Conservation (phyloP, 2,888 invertebrate genomes). For the Thymelicus sylvestris region DNA sequence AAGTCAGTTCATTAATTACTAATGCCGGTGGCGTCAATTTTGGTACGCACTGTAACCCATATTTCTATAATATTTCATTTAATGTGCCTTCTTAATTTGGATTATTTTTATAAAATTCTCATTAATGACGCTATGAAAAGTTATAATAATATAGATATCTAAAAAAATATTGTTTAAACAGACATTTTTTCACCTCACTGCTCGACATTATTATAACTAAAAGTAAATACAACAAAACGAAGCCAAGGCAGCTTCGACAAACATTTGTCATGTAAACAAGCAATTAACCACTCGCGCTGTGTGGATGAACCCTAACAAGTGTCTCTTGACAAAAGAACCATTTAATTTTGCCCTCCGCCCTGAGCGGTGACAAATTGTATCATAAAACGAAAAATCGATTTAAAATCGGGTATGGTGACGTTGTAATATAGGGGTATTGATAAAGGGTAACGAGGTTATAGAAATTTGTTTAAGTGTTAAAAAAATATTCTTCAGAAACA, state of each 20-base stretch:
- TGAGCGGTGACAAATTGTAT: conserved; percentile 64
- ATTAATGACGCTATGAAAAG: no score
- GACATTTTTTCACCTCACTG: not conserved
- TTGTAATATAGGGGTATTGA: conserved; percentile 6
- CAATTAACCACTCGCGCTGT: conserved; percentile 62
- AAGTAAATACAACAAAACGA: conserved; percentile 30
- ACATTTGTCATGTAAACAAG: conserved; percentile 77
- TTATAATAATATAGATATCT: no score
- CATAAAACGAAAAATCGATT: conserved; percentile 50
- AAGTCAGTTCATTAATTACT: no score
- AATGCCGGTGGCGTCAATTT: no score
- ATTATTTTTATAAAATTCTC: no score
- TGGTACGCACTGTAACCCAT: no score
- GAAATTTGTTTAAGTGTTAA: no score
- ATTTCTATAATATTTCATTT: no score
- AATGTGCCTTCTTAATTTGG: no score
- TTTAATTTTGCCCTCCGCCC: conserved; percentile 63
- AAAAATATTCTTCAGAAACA: no score
- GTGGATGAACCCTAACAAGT: conserved; percentile 68
- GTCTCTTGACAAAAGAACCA: conserved; percentile 65
- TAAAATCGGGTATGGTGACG: conserved; percentile 40
- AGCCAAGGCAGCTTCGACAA: conserved; percentile 29
- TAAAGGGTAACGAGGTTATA: not conserved
- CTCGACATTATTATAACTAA: conserved; percentile 18
- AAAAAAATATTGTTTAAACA: no score